phyloP scores from a whole-genome alignment of 2,797 vertebrate genomes.

The Manis crassicaudata region DNA sequence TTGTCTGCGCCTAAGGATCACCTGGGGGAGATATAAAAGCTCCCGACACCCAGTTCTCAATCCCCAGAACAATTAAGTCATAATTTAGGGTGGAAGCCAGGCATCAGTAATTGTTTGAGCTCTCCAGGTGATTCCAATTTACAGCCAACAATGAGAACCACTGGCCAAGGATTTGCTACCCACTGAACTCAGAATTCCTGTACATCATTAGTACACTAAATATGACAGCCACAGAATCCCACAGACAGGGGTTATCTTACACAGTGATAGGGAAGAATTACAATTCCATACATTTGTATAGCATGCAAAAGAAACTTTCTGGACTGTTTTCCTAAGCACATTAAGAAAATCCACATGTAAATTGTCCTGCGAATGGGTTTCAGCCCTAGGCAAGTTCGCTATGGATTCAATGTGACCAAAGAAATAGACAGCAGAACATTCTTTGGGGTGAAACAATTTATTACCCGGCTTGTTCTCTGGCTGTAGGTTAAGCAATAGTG shows the following conservation, averaged over 20 bases:
- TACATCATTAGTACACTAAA: neutral
- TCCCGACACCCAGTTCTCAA: neutral
- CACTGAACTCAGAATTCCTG: neutral
- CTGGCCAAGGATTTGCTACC: neutral
- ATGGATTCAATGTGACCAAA: too few species aligned
- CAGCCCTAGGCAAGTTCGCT: too few species aligned
- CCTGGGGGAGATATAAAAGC: neutral
- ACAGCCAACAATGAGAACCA: neutral
- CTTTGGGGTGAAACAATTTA: too few species aligned
- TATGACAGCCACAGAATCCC: neutral
- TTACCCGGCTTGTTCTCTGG: too few species aligned
- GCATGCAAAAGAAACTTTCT: neutral
- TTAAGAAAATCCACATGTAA: neutral
- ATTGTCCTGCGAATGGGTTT: too few species aligned
- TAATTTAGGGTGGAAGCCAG: neutral
- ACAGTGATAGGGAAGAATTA: neutral
- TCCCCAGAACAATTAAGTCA: neutral
- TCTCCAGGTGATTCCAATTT: neutral
- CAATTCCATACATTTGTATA: neutral
- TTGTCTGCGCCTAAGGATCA: slow-evolving; percentile 8
- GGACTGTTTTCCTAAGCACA: neutral
- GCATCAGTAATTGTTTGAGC: neutral
- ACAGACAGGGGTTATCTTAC: neutral
- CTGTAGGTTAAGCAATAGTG: too few species aligned
- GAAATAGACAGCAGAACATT: too few species aligned